Percentiles rank a stretch among this genome's conserved stretches.
Evolutionary conservation across 2,113 vertebrate genomes (phyloP).

Genomic region (Arenaria interpres): DNA sequence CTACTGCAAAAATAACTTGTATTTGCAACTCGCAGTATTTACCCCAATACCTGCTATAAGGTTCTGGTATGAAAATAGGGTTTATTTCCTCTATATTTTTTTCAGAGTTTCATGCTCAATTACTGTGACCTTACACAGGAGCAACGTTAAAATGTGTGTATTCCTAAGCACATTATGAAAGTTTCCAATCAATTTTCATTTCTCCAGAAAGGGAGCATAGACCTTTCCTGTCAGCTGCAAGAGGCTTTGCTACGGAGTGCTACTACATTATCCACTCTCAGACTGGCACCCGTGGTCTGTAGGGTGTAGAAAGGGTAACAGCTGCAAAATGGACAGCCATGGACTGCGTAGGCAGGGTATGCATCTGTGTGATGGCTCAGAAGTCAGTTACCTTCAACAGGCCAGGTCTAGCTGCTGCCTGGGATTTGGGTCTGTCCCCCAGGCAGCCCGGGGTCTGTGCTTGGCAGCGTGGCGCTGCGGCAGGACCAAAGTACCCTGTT

Average conservation of each 20-base stretch:
- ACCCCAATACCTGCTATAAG: background rate
- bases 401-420: conserved; percentile 51
- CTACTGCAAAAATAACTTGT: background rate
- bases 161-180: background rate
- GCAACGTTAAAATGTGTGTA: background rate
- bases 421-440: conserved; percentile 53
- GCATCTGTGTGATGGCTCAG: conserved; percentile 50
- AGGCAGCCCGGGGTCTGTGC: background rate
- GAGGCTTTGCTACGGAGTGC: background rate
- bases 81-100: background rate
- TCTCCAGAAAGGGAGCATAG: background rate
- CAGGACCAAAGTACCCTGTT: background rate
- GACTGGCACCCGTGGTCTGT: background rate
- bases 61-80: background rate
- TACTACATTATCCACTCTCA: background rate
- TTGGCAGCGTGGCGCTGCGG: background rate
- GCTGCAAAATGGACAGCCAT: conserved; percentile 13
- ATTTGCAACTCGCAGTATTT: background rate
- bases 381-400: background rate
- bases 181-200: background rate
- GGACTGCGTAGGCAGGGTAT: background rate
- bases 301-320: conserved; percentile 36
- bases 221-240: background rate
- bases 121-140: background rate
- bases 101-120: background rate